Evolutionary conservation across 2,113 vertebrate species (phyloP), one percentile per base, ranked within the genome.

Genomic region (Gymnogyps californianus): DNA sequence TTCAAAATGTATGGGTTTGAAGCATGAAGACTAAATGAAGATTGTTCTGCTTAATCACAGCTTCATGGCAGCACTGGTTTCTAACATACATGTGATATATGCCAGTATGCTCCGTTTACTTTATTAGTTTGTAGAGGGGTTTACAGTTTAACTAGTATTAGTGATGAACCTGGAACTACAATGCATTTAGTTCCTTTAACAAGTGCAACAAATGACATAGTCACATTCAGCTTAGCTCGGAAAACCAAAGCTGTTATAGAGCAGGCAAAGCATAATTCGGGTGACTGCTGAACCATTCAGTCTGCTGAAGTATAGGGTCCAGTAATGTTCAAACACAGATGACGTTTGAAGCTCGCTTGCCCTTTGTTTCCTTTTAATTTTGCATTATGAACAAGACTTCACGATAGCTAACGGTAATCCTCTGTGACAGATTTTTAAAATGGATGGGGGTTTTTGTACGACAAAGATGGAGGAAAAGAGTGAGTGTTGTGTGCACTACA

Each of bases 381-480:
- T 81, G 61, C 44, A 26, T 59, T 49, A 26, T 49, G 86, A 83
- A 18, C 21, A 89, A 58, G 40, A 29, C 47, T 94, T 93, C 87
- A 25, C 0, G 1, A n/a, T 61, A 87, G 52, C 31, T 93, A 95
- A 79, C 3, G 1, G 42, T 94, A 94, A 89, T 77, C 38, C 55
- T 80, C 87, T 89, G 58, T 89, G 89, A 89, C 57, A 96, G 59
- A 40, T 78, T 78, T 95, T 89, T 94, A 38, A 62, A 96, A 92
- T 11, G 26, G 42, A 67, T 83, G 74, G 74, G 1, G 20, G 42
- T 75, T 95, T 93, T 62, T 24, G 31, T 26, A 88, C 87, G 58
- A 77, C 40, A 44, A 69, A 92, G 77, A 61, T 87, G 62, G 89
- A 97, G 61, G 67, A 54, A 90, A 96, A 97, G 61, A 92, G 54